These are phyloP conservation scores for Tubiluchus corallicola DNA, from an alignment of 2,888 invertebrate genomes.

Conservation along the genomic window DNA sequence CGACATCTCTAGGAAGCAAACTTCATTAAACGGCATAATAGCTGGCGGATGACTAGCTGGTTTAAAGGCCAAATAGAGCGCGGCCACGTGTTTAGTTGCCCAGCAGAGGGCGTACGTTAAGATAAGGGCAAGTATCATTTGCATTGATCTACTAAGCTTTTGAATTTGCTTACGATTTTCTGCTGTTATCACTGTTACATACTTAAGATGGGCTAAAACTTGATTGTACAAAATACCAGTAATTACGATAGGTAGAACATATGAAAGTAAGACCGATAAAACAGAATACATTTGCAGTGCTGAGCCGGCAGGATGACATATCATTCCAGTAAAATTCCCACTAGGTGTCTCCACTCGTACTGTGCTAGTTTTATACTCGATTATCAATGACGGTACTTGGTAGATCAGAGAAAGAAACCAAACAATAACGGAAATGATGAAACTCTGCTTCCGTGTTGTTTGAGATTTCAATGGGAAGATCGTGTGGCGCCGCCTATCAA, in stretches of 20 bases:
- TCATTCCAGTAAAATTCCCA: not conserved
- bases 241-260: not conserved
- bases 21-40: not conserved
- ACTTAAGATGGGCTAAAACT: too few relatives aligned
- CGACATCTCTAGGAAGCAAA: not conserved
- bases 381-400: not conserved
- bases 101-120: not conserved
- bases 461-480: not conserved
- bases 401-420: not conserved
- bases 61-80: conserved; percentile 1
- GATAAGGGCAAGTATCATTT: not conserved
- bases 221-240: too few relatives aligned
- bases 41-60: not conserved
- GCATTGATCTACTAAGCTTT: not conserved
- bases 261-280: not conserved
- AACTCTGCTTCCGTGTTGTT: not conserved
- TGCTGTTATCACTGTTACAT: not conserved
- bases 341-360: not conserved
- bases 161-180: not conserved
- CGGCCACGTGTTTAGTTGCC: not conserved
- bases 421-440: not conserved
- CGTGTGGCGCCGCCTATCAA: not conserved
- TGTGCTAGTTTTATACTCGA: not conserved
- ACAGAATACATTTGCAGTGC: conserved; percentile 1
- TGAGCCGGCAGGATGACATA: not conserved